Evolutionary conservation across 2,888 invertebrate species (phyloP).

Genomic region (Herminia tarsipennalis): DNA sequence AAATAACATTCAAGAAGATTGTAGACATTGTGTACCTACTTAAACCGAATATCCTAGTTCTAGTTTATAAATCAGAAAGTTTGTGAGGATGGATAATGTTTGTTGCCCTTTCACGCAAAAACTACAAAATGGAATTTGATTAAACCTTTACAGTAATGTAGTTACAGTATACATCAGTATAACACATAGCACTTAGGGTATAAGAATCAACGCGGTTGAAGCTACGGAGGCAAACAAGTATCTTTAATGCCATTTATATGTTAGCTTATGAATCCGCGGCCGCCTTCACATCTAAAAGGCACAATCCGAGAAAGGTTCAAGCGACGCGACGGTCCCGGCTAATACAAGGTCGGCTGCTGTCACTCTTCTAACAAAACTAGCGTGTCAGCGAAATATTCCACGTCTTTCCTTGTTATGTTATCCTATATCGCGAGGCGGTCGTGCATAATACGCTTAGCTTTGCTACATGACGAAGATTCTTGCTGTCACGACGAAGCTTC

Average conservation of each 20-base stretch:
- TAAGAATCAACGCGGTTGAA: too few species aligned
- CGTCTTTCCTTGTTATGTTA: conserved; percentile 1
- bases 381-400: conserved; percentile 2
- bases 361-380: conserved; percentile 2
- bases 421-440: neutral
- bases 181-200: too few species aligned
- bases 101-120: too few species aligned
- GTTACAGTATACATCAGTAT: too few species aligned
- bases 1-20: too few species aligned
- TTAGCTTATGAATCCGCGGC: conserved; percentile 1
- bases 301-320: conserved; percentile 7
- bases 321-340: conserved; percentile 6
- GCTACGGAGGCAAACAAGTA: too few species aligned
- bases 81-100: too few species aligned
- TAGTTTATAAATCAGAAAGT: too few species aligned
- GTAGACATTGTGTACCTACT: too few species aligned
- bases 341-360: conserved; percentile 6
- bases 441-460: conserved; percentile 2
- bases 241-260: neutral
- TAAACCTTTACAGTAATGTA: too few species aligned
- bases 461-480: conserved; percentile 4
- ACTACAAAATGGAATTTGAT: too few species aligned
- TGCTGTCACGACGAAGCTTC: neutral
- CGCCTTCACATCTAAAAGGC: neutral
- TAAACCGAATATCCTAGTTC: too few species aligned